Conservation (phyloP, 2,797 vertebrate genomes). For the Melanotaenia boesemani region DNA sequence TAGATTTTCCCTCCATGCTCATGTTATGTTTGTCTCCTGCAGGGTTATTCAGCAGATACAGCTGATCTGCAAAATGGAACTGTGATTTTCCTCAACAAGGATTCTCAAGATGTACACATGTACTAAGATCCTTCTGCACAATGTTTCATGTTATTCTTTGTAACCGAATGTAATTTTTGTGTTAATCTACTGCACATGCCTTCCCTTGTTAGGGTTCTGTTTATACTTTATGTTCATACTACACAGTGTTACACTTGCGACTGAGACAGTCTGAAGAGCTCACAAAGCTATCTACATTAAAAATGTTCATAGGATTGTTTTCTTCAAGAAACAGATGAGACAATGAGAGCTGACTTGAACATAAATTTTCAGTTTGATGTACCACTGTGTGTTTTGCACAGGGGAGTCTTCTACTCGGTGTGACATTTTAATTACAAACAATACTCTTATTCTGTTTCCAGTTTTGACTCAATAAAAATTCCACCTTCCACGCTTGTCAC, state of each 20-base stretch:
- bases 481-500: not conserved
- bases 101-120: conserved; percentile 34
- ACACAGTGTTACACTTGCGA: not conserved
- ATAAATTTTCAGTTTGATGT: not conserved
- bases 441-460: not conserved
- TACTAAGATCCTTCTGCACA: conserved; percentile 34
- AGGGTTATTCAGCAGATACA: conserved; percentile 49
- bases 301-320: not conserved
- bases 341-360: not conserved
- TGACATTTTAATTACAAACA: too few species aligned
- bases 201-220: not conserved
- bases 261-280: not conserved
- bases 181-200: not conserved
- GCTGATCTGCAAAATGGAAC: conserved; percentile 43
- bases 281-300: not conserved
- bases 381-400: not conserved
- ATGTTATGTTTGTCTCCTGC: conserved; percentile 6
- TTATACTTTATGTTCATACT: not conserved
- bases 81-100: conserved; percentile 63
- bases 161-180: conserved; percentile 39
- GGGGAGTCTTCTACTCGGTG: not conserved
- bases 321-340: not conserved
- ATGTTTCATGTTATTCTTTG: not conserved
- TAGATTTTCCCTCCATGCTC: not conserved
- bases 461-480: conserved; percentile 10